phyloP scores from a whole-genome alignment of 2,113 vertebrate genomes.

The Epinephelus moara region DNA sequence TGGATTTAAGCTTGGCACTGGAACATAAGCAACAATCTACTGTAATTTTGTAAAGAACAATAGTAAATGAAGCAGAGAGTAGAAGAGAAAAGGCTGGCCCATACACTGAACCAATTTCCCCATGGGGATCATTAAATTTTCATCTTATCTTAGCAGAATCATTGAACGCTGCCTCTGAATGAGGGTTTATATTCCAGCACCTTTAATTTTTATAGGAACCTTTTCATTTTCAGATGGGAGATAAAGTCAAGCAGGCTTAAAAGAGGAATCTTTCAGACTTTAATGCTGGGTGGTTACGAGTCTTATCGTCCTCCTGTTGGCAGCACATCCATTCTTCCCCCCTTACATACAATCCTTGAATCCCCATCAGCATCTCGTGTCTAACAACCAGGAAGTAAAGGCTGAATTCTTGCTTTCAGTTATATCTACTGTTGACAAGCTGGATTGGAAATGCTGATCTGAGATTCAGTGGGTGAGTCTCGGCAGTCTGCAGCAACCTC shows the following conservation, averaged over 20 bases:
- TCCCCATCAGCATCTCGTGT: constrained; percentile 39
- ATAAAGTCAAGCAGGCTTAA: constrained; percentile 14
- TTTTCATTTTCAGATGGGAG: constrained; percentile 7
- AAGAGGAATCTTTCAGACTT: not conserved
- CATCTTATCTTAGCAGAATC: constrained; percentile 40
- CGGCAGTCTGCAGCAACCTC: constrained; percentile 31
- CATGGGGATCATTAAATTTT: constrained; percentile 44
- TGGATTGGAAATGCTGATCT: constrained; percentile 37
- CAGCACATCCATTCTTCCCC: constrained; percentile 13
- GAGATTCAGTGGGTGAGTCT: constrained; percentile 47
- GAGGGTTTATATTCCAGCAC: constrained; percentile 2
- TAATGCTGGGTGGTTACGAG: constrained; percentile 26
- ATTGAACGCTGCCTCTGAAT: not conserved
- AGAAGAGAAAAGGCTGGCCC: not conserved
- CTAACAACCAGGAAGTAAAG: not conserved
- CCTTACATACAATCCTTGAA: constrained; percentile 45
- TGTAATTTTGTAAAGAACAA: constrained; percentile 1
- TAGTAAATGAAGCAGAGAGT: not conserved
- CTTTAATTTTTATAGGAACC: constrained; percentile 20
- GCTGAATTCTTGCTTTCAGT: not conserved
- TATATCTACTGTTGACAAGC: not conserved
- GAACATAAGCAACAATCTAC: not conserved
- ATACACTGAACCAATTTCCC: constrained; percentile 10
- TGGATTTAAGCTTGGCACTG: constrained; percentile 24
- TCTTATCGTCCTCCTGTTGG: constrained; percentile 63